Percentiles rank a stretch among this genome's conserved stretches.
phyloP scores from a whole-genome alignment of 2,113 vertebrate genomes.

The Scatophagus argus region DNA sequence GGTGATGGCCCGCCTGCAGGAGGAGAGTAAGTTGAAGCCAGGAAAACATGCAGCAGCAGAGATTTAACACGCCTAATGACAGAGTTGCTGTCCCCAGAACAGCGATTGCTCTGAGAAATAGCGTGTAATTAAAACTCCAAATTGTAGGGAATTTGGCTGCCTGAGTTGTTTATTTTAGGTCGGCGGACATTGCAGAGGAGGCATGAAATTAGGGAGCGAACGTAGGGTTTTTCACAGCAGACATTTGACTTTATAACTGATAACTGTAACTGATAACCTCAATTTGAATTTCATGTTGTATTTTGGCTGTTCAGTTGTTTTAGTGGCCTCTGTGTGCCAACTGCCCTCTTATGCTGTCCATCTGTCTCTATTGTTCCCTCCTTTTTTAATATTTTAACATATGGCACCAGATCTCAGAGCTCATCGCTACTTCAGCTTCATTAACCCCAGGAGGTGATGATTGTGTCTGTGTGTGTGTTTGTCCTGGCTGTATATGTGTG shows the following conservation, averaged over 20 bases:
- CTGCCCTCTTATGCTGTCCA: slow-evolving; percentile 4
- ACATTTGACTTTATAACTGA: background rate
- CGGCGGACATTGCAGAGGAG: background rate
- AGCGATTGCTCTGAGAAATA: background rate
- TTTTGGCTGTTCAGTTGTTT: background rate
- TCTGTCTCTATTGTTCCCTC: slow-evolving; percentile 34
- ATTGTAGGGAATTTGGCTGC: background rate
- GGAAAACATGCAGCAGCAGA: background rate
- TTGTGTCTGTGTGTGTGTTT: slow-evolving; percentile 21
- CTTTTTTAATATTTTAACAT: slow-evolving; percentile 69
- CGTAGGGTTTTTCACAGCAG: background rate
- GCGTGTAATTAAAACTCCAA: slow-evolving; percentile 9
- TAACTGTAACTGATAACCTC: too few relatives aligned
- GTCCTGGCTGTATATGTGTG: background rate
- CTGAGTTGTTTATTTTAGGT: slow-evolving; percentile 6
- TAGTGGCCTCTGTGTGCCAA: background rate
- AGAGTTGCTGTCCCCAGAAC: background rate
- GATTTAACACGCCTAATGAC: background rate
- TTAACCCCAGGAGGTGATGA: slow-evolving; percentile 77
- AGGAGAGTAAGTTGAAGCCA: slow-evolving; percentile 89
- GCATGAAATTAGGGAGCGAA: background rate
- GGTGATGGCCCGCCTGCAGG: slow-evolving; percentile 97
- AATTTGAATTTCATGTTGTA: too few relatives aligned
- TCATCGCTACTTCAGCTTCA: slow-evolving; percentile 82
- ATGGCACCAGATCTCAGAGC: slow-evolving; percentile 74